Evolutionary conservation across 1,140 invertebrate species (phyloP), one percentile per base, ranked within the genome.

Genomic region (Varroa destructor): DNA sequence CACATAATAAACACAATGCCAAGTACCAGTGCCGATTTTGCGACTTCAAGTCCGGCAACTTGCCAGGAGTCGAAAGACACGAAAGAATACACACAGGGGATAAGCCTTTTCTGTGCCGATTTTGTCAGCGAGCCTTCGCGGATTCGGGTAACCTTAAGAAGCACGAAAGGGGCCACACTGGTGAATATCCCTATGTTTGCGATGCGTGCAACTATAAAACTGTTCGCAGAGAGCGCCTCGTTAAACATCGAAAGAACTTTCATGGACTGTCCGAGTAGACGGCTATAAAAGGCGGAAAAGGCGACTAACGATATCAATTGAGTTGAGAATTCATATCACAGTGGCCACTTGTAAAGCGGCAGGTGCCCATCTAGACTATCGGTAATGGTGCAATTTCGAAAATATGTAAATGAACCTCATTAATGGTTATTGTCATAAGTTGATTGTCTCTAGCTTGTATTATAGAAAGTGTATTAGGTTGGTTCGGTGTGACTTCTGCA

Each of bases 31-130:
- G 61, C 61, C 40, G 61, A 37, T 67, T 67, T 37, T 67, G 61
- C 46, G 61, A 67, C 40, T 67, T 67, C 61, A 67, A 67, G 61
- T 67, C 61, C 36, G 61, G 61, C 61, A 67, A 67, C 40, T 40
- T 67, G 61, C 61, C 61, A 37, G 61, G 61, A 67, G 61, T 67
- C 10, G 61, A 67, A 67, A 12, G 61, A 1, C 61, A 67, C 8
- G 61, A 67, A 8, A 67, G 61, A 67, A 67, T 67, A 12, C 61
- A 67, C 37, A 67, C 61, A 40, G 61, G 61, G 3, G 61, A 40
- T 2, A 67, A 67, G 46, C 61, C 61, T 10, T 67, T 67, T 37
- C 40, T 43, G 3, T 67, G 61, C 40, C 61, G 46, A 8, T 67
- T 67, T 37, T 67, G 61, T 67, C 61, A 67, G 8, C 40, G 61